Base-by-base conservation (phyloP, 2,888 invertebrate species). In the Leucozona laternaria region DNA sequence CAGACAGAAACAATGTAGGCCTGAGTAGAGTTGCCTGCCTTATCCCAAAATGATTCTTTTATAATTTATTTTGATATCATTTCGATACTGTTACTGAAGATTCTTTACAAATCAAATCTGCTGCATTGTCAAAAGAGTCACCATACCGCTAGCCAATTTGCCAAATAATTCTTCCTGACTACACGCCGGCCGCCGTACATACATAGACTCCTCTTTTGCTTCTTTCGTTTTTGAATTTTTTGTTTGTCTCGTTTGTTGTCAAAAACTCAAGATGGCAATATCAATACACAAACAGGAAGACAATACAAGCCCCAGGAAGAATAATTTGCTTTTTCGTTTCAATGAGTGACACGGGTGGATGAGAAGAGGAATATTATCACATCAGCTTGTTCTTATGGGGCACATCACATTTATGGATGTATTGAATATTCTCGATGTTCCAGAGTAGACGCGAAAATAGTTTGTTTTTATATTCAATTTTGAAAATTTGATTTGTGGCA, bases 271-370 rank as follows among this genome's bases (percentile, higher is more conserved):
- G 77, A 77, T 70, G 55, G 17, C 48, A 81, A 75, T 66, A 85
- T 80, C 66, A 68, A 80, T 85, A 64, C 50, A 76, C 37, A 40
- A 70, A 55, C 73, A 81, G 81, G 78, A 81, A 86, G 78, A 73
- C 77, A 81, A 77, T 64, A 58, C 43, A 37, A 73, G 73, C 80
- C 70, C 34, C 53, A 77, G 80, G 84, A 68, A 72, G 72, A 77
- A 85, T 85, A 77, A 85, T 85, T 79, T 85, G 28, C 84, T 76
- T 45, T 28, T 66, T 7, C 15, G 15, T 40, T 71, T 79, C 62
- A 45, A 64, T 75, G 73, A 79, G 40, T 22, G 28, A 57, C 13
- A 10, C 11, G 50, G 37, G 0, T 20, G 55, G 17, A 15, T 6
- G 55, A 40, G 43, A 34, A 48, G 43, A n/a, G 58, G 57, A 15